Conservation (phyloP, 2,797 vertebrate species). For the Cichlasoma orientale region DNA sequence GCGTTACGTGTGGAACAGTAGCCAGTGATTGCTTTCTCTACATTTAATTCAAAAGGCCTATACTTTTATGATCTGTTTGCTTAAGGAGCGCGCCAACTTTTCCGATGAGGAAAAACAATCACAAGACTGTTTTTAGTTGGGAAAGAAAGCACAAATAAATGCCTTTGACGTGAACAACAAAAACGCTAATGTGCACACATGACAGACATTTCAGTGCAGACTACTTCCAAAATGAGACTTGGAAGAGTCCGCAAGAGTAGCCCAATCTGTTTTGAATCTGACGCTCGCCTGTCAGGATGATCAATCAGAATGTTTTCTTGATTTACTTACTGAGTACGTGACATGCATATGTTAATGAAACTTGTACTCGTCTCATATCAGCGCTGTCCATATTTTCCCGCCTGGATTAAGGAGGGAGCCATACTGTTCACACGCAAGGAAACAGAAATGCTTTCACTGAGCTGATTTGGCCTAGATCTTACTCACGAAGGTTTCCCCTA, state of each 20-base stretch:
- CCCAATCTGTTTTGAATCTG: constrained; percentile 67
- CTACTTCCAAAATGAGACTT: constrained; percentile 58
- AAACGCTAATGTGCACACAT: constrained; percentile 35
- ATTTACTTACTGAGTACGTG: constrained; percentile 54
- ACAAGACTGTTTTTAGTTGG: constrained; percentile 5
- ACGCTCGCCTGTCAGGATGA: constrained; percentile 58
- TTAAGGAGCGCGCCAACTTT: background rate
- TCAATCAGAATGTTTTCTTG: constrained; percentile 62
- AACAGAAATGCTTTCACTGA: constrained; percentile 54
- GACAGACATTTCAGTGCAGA: constrained; percentile 51
- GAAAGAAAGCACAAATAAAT: constrained; percentile 26
- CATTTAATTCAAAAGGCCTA: background rate
- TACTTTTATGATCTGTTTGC: background rate
- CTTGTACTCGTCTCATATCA: constrained; percentile 57
- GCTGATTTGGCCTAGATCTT: constrained; percentile 67
- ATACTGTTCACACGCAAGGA: constrained; percentile 60
- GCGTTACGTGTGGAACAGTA: background rate
- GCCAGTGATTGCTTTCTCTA: background rate
- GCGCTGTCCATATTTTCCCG: constrained; percentile 58
- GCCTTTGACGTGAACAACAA: constrained; percentile 40
- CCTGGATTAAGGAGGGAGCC: constrained; percentile 63
- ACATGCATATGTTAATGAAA: constrained; percentile 67
- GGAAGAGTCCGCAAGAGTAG: constrained; percentile 51
- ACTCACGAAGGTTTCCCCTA: constrained; percentile 56
- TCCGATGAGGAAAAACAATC: constrained; percentile 27